Conservation (phyloP, 2,797 vertebrate species). For the Helostoma temminkii region DNA sequence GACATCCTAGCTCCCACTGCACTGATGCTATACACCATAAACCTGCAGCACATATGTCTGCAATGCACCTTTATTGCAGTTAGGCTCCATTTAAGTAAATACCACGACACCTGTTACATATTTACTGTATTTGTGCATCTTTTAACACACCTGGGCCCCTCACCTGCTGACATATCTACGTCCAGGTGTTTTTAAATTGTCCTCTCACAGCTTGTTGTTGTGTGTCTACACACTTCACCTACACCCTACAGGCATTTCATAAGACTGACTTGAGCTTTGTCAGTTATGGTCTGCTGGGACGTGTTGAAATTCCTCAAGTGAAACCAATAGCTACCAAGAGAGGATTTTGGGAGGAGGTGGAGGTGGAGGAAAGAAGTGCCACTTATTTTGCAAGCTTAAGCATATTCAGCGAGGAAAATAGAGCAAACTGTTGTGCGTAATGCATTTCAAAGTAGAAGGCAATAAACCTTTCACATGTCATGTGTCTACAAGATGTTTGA, state of each 20-base stretch:
- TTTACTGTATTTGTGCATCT: conserved; percentile 34
- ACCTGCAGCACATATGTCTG: neutral
- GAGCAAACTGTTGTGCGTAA: too few relatives aligned
- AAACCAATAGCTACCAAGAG: conserved; percentile 70
- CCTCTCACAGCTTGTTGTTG: conserved; percentile 25
- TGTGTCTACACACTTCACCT: conserved; percentile 54
- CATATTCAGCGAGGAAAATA: conserved; percentile 20
- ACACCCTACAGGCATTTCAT: conserved; percentile 75
- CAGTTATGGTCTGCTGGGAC: conserved; percentile 78
- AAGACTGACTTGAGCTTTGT: conserved; percentile 73
- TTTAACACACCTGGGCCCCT: conserved; percentile 16
- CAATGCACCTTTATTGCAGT: conserved; percentile 14
- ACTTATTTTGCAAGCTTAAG: conserved; percentile 33
- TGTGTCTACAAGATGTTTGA: neutral
- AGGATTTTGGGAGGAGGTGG: conserved; percentile 32
- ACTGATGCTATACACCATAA: conserved; percentile 14
- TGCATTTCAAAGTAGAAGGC: neutral
- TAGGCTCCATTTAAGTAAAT: conserved; percentile 6
- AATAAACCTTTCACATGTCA: neutral
- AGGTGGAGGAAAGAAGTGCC: conserved; percentile 22
- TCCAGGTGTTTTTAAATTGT: neutral
- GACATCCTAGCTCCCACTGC: too few relatives aligned
- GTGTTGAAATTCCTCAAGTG: conserved; percentile 81
- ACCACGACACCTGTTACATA: conserved; percentile 38
- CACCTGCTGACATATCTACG: conserved; percentile 7